Evolutionary conservation across 2,888 invertebrate species (phyloP), one percentile per base, ranked within the genome.

Genomic region (Lithophane ornitopus): DNA sequence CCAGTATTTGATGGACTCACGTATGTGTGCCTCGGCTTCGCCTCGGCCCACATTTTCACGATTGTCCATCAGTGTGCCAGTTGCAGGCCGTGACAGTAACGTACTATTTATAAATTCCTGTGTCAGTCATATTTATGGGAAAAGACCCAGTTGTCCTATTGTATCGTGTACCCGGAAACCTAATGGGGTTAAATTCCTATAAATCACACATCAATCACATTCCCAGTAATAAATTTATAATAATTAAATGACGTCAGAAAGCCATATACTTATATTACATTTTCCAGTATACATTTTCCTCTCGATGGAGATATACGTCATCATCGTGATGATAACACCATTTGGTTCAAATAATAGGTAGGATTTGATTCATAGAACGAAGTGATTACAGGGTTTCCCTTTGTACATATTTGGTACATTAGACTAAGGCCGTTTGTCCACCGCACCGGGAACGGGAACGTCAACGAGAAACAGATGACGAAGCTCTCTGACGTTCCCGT

Each of bases 201-300:
- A n/a, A 74, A 65, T 70, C 12, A 6, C 16, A n/a, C 26, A 59
- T 22, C 16, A 61, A 46, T 52, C 16, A 12, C 41, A 83, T 82
- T 83, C 80, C 56, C 70, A 63, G 70, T 61, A 83, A 44, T 61
- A 61, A 66, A 46, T 41, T n/a, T 16, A 63, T 52, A 6, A 56
- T 52, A 6, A 56, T 41, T 28, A 63, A 49, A 22, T 83, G 68
- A 65, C 70, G 80, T 66, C 58, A 58, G 12, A 9, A 12, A 58
- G 3, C n/a, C 58, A 22, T n/a, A n/a, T 52, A 56, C 34, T 34
- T n/a, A 49, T 12, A 69, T 63, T 0, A 1, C 66, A 61, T 59
- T 82, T 82, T 58, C 80, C 83, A 75, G n/a, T n/a, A 16, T 19
- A 34, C 14, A 70, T 61, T 81, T 83, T 61, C 76, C 73, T 62